Evolutionary conservation across 2,797 vertebrate species (phyloP).

Genomic region (Anas bahamensis): DNA sequence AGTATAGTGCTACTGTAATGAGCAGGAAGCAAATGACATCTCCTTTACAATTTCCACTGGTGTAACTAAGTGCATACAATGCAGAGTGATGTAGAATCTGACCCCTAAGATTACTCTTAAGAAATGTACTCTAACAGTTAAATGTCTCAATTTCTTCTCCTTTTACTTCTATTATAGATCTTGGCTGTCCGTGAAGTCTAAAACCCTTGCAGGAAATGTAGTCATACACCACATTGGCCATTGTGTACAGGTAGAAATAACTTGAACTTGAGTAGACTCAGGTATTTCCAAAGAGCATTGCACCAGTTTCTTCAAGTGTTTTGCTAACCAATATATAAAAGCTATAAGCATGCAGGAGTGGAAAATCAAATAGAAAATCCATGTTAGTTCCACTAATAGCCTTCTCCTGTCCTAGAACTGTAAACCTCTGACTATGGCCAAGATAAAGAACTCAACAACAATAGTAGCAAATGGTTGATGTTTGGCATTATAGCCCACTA

Average conservation of each 20-base stretch:
- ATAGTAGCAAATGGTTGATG: neutral
- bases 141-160: neutral
- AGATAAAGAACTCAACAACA: neutral
- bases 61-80: neutral
- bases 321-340: neutral
- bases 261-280: neutral
- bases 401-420: neutral
- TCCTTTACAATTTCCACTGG: neutral
- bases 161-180: neutral
- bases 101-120: neutral
- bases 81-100: neutral
- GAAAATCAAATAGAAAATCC: neutral
- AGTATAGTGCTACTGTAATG: neutral
- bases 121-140: neutral
- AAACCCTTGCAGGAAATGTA: neutral
- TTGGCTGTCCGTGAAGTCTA: neutral
- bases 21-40: neutral
- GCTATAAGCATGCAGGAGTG: neutral
- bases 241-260: neutral
- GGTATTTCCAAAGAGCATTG: neutral
- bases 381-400: neutral
- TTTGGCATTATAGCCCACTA: neutral
- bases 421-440: neutral
- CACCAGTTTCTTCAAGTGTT: neutral
- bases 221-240: neutral